Percentiles rank a stretch among this genome's conserved stretches.
phyloP scores from a whole-genome alignment of 2,888 invertebrate genomes.

The Bellardia pandia region DNA sequence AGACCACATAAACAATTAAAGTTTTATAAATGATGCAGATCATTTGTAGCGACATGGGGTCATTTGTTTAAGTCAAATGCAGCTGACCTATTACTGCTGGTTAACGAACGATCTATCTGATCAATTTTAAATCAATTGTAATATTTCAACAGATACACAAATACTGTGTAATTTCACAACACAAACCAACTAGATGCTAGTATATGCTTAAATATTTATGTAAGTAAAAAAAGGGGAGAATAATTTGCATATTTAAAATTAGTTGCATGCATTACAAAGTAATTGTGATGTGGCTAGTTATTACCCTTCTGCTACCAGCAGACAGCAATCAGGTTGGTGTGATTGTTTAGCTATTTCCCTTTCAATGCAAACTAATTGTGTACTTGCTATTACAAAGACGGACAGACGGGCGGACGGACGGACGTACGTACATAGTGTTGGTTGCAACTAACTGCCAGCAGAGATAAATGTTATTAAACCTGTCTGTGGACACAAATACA shows the following conservation, averaged over 20 bases:
- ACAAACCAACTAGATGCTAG: background rate
- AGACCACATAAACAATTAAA: slow-evolving; percentile 59
- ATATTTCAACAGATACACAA: background rate
- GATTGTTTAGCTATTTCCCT: slow-evolving; percentile 21
- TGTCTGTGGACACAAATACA: slow-evolving; percentile 25
- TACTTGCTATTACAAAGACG: background rate
- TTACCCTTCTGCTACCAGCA: background rate
- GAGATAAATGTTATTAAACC: slow-evolving; percentile 45
- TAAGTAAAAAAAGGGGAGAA: background rate
- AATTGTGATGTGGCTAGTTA: background rate
- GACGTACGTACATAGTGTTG: background rate
- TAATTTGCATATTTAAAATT: background rate
- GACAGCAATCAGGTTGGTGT: background rate
- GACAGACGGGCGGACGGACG: background rate
- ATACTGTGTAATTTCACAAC: too few species aligned
- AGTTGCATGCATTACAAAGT: background rate
- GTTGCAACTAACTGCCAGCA: background rate
- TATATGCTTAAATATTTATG: too few species aligned
- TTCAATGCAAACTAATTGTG: slow-evolving; percentile 8
- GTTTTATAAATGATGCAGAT: slow-evolving; percentile 56
- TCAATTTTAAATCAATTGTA: background rate
- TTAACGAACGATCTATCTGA: background rate
- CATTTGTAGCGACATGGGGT: slow-evolving; percentile 28
- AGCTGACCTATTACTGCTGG: slow-evolving; percentile 14
- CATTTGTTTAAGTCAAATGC: slow-evolving; percentile 39